Evolutionary conservation across 64 coral and sea anemone genomes (phyloP).

Genomic region (Stichodactyla mertensii): DNA sequence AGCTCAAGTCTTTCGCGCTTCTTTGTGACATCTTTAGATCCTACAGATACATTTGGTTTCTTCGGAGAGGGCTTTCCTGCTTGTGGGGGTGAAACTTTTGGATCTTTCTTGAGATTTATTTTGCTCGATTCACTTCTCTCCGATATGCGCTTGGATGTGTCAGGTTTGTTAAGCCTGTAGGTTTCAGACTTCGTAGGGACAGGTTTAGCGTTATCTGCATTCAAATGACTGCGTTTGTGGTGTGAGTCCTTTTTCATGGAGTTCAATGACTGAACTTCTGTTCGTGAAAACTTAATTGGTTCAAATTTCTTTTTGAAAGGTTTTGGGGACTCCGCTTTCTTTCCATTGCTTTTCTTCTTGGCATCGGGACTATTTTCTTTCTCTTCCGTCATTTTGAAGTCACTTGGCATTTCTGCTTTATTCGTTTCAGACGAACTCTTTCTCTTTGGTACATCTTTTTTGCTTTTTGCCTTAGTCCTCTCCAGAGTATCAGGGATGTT

Average conservation of each 20-base stretch:
- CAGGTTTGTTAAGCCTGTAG: constrained; percentile 3
- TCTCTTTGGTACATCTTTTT: not conserved
- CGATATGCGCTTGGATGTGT: not conserved
- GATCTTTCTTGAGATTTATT: not conserved
- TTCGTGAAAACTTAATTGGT: not conserved
- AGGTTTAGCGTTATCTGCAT: not conserved
- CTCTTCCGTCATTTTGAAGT: not conserved
- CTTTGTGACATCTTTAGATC: constrained; percentile 2
- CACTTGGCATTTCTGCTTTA: not conserved
- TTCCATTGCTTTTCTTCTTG: not conserved
- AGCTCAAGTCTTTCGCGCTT: not conserved
- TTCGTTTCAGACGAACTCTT: not conserved
- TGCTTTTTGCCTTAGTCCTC: not conserved
- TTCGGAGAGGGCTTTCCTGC: not conserved
- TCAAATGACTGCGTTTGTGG: constrained; percentile 22
- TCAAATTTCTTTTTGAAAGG: not conserved
- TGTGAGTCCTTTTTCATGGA: constrained; percentile 18
- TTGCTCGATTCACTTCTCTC: not conserved
- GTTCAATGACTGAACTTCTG: not conserved
- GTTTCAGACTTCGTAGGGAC: not conserved
- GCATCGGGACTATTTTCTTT: not conserved
- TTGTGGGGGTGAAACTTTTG: not conserved
- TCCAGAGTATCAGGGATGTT: constrained; percentile 12
- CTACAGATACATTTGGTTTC: not conserved
- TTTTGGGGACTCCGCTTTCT: constrained; percentile 8